Evolutionary conservation across 1,140 invertebrate species (phyloP).

Genomic region (Manduca sexta): DNA sequence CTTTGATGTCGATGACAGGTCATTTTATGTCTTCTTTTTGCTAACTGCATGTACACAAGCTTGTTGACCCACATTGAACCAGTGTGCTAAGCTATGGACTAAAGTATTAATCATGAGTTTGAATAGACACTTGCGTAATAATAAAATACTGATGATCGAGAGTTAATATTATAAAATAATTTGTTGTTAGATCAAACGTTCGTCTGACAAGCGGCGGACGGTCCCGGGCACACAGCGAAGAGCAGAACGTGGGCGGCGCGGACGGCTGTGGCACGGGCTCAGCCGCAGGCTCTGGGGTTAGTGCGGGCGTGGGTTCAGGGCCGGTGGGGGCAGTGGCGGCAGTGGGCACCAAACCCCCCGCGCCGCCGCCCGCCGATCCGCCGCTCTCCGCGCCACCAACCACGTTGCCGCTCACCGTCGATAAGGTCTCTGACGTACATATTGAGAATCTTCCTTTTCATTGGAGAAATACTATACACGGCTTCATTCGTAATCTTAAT

Average conservation of each 20-base stretch:
- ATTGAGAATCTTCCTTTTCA: too few relatives aligned
- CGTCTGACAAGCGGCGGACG: conserved; percentile 8
- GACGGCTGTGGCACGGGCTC: too few relatives aligned
- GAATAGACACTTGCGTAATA: too few relatives aligned
- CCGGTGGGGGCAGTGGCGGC: not conserved
- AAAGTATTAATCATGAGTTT: too few relatives aligned
- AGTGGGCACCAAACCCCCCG: not conserved
- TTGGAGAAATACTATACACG: too few relatives aligned
- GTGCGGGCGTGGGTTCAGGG: not conserved
- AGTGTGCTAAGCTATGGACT: too few relatives aligned
- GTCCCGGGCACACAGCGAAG: conserved; percentile 38
- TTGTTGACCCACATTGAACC: too few relatives aligned
- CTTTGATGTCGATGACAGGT: not conserved
- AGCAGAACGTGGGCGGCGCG: conserved; percentile 21
- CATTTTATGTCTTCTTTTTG: too few relatives aligned
- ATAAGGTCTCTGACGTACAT: conserved; percentile 52
- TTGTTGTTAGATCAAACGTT: not conserved
- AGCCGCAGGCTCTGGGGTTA: too few relatives aligned
- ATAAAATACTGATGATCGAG: not conserved
- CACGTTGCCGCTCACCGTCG: conserved; percentile 48
- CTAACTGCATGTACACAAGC: too few relatives aligned
- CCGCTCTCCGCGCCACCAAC: conserved; percentile 18
- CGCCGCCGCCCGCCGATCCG: conserved; percentile 11
- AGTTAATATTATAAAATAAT: not conserved
- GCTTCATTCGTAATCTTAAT: too few relatives aligned